Evolutionary conservation across 2,888 invertebrate species (phyloP).

Genomic region (Spisula subtruncata): DNA sequence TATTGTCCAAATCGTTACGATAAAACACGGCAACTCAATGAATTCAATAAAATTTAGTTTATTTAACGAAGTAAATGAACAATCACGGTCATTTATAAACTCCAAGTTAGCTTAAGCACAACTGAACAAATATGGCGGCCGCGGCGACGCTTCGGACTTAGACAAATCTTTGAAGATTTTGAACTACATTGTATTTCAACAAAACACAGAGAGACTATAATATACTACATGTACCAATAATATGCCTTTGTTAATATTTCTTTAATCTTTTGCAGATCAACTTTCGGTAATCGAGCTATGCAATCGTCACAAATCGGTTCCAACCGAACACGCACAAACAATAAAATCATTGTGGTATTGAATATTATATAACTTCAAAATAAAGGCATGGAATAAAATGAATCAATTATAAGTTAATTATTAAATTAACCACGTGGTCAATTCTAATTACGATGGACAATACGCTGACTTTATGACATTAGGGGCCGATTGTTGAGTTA

Average conservation of each 20-base stretch:
- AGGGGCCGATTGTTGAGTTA: not conserved
- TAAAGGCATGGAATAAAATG: not conserved
- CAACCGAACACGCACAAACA: not conserved
- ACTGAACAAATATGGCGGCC: not conserved
- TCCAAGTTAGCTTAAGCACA: not conserved
- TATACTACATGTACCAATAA: not conserved
- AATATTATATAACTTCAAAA: slow-evolving; percentile 7
- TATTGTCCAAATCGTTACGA: not conserved
- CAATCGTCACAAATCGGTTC: not conserved
- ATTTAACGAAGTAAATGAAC: not conserved
- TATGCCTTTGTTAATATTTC: not conserved
- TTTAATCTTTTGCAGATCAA: not conserved
- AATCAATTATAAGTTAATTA: slow-evolving; percentile 14
- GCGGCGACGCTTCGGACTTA: not conserved
- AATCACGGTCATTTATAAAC: not conserved
- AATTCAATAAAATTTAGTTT: not conserved
- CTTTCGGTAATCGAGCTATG: not conserved
- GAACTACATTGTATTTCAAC: not conserved
- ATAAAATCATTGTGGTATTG: not conserved
- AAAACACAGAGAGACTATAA: not conserved
- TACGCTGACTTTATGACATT: not conserved
- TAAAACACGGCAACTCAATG: not conserved
- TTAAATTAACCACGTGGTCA: not conserved
- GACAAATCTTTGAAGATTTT: not conserved
- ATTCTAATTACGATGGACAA: not conserved